Evolutionary conservation across 2,888 invertebrate genomes (phyloP), one percentile per base, ranked within the genome.

Genomic region (Drosophila paranaensis): DNA sequence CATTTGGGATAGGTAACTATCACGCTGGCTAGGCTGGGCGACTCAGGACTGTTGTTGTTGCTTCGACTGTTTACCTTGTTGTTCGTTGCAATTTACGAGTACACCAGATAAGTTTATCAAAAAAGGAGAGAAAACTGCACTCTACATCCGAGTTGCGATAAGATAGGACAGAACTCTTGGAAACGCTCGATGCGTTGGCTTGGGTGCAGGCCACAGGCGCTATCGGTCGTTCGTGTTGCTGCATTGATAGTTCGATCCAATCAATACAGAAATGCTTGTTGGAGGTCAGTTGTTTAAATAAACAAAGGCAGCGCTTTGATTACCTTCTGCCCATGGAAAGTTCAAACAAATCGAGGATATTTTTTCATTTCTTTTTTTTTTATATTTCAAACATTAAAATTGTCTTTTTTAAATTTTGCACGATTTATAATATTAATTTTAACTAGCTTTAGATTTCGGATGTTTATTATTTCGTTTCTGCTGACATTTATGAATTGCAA

Each of bases 351-450:
- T 71, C 66, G 55, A 46, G 62, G 55, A 63, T 73, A 63, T 60
- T 40, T 57, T 53, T 60, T 33, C 30, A 45, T 35, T 57, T 77
- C 58, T 77, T 79, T 54, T 53, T 40, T 42, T 75, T 84, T 82
- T 89, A 78, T 90, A 90, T 90, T 90, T 90, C 81, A 90, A 90
- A 90, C 90, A 90, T 84, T 90, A 90, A 90, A 88, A 82, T 88
- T 81, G 85, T 84, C 56, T 55, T 68, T 77, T 74, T 69, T 77
- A 46, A 53, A 27, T 66, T 77, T 76, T 80, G 81, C 79, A 79
- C 83, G 82, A 76, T 84, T 82, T 78, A 82, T 83, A 83, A 77
- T 85, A 76, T 76, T 89, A 89, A 82, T 82, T 88, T 86, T 87
- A 88, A 88, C 85, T 86, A 85, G 87, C 83, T 88, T 88, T 88